phyloP scores from a whole-genome alignment of 2,888 invertebrate species.

The Rhimphoctona megacephalus region DNA sequence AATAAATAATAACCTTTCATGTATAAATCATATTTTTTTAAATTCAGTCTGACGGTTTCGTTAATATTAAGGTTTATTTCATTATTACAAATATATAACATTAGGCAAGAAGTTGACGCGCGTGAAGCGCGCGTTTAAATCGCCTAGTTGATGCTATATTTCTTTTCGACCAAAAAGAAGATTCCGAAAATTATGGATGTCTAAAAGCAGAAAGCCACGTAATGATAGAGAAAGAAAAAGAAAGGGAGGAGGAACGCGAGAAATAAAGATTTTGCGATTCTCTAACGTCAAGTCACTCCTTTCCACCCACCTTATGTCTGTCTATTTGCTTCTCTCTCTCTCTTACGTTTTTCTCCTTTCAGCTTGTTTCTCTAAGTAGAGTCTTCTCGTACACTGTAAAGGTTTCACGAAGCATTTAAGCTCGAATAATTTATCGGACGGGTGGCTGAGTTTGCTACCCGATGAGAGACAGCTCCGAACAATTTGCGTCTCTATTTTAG shows the following conservation, averaged over 20 bases:
- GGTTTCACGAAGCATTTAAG: constrained; percentile 57
- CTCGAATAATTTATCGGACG: constrained; percentile 52
- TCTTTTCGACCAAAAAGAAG: constrained; percentile 23
- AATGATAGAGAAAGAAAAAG: background rate
- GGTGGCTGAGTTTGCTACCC: constrained; percentile 20
- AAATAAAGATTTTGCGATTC: constrained; percentile 41
- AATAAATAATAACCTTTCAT: too few relatives aligned
- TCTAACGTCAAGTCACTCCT: constrained; percentile 64
- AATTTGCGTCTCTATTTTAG: constrained; percentile 54
- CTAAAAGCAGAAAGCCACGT: background rate
- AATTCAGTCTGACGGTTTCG: too few relatives aligned
- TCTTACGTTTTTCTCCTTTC: constrained; percentile 6
- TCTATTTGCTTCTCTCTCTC: constrained; percentile 16
- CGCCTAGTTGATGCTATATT: background rate
- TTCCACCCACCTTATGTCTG: too few relatives aligned
- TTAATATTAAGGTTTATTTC: too few relatives aligned
- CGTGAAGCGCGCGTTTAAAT: too few relatives aligned
- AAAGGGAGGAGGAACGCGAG: background rate
- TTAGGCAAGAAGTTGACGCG: too few relatives aligned
- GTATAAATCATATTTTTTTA: too few relatives aligned
- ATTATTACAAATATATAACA: too few relatives aligned
- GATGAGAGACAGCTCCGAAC: constrained; percentile 30
- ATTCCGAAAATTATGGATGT: constrained; percentile 26
- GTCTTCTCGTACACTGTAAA: constrained; percentile 45
- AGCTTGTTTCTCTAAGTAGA: constrained; percentile 20